A percentile compares a stretch with the other conserved stretches of the same genome.
Conservation (phyloP, 2,797 vertebrate species). For the Geotrypetes seraphini region DNA sequence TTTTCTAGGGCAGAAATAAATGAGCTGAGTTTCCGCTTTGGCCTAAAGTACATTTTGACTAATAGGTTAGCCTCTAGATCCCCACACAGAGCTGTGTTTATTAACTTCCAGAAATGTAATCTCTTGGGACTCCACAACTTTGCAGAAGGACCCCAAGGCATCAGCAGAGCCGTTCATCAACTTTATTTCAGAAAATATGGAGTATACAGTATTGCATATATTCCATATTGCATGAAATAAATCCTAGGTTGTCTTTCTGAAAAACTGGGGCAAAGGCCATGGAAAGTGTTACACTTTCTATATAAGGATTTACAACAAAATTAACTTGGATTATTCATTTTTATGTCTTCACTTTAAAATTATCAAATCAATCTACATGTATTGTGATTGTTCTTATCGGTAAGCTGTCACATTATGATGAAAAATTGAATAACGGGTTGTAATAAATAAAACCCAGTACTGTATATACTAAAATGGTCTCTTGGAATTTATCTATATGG, state of each 20-base stretch:
- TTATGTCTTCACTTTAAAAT: no score
- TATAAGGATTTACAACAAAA: neutral
- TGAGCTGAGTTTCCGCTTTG: conserved; percentile 55
- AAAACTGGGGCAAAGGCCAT: neutral
- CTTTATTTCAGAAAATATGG: conserved; percentile 7
- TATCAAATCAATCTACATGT: rapidly evolving
- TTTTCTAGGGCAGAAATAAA: conserved; percentile 70
- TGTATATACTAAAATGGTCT: no score
- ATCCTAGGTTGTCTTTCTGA: neutral
- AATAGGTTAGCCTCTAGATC: conserved; percentile 47
- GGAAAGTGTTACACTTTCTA: neutral
- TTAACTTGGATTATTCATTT: no score
- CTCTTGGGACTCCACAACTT: conserved; percentile 16
- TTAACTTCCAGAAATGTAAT: conserved; percentile 39
- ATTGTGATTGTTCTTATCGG: no score
- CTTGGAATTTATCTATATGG: no score
- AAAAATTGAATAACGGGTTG: no score
- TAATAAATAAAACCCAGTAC: no score
- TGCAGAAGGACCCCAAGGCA: conserved; percentile 40
- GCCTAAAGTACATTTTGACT: conserved; percentile 63
- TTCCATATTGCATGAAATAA: conserved; percentile 8
- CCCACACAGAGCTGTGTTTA: conserved; percentile 29
- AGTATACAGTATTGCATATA: neutral
- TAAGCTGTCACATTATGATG: no score
- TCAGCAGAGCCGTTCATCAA: conserved; percentile 23